Base-by-base conservation (phyloP, 1,140 invertebrate genomes). In the Drosophila pseudoobscura region DNA sequence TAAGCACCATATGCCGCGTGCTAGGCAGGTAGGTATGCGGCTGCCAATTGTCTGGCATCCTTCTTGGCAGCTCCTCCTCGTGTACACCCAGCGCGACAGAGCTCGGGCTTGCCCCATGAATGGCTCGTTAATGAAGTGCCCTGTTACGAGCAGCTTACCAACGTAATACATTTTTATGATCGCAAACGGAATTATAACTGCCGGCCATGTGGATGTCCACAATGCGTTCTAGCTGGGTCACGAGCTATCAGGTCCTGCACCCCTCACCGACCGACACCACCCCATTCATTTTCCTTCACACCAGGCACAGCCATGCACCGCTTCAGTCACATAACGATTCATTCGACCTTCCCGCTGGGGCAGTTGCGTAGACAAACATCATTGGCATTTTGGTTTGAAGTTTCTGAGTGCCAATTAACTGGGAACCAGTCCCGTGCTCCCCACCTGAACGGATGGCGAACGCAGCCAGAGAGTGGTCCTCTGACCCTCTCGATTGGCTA, bases 151-250 rank as follows among this genome's bases (percentile, higher is more conserved):
- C 61, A 76, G 75, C 74, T 78, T 82, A 82, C 51, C 63, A 63
- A 49, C 59, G 74, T 82, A 78, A 82, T 82, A 75, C 59, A 78
- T 83, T 82, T 83, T 79, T 72, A 84, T 84, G 75, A 64, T 72
- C 44, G 65, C 80, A 83, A 79, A 82, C 82, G 78, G 71, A 75
- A 75, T 68, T 71, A 68, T 84, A 82, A 74, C 78, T 74, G 74
- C 62, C 39, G 69, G 49, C 44, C 51, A 63, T 63, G 54, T 69
- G 47, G 54, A 35, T 55, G 43, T 22, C 44, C 52, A 35, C 62
- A 49, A 43, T 39, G 31, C 50, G n/a, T 44, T 52, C 6, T 69
- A 43, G 43, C 44, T 41, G 39, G 65, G 51, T 44, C 65, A 68
- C 49, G 68, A 51, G 65, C 35, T 69, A 50, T 13, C 44, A 1